Base-by-base conservation (phyloP, 2,113 vertebrate genomes). In the Elephantulus edwardii region DNA sequence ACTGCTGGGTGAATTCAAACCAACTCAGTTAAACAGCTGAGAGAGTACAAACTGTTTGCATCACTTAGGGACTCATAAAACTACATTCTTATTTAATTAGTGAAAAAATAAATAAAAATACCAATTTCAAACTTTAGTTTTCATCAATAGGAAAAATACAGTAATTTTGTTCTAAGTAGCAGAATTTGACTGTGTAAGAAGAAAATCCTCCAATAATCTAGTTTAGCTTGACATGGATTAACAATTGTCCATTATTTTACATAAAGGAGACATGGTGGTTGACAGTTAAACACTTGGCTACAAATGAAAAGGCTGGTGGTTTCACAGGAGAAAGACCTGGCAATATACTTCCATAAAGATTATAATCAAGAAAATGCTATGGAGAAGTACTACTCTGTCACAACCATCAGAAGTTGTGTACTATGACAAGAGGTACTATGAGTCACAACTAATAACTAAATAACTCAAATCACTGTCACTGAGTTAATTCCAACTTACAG, bases 21-120 rank as follows among this genome's bases (percentile, higher is more conserved):
- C 9, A 33, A 10, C 33, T 62, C 30, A 62, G 30, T 62, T 33
- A 62, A n/a, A 14, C 58, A 33, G 58, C 33, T 5, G 5, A 62
- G n/a, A n/a, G n/a, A n/a, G 58, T 33, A 14, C 58, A 62, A 62
- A 62, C 58, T 14, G 9, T 58, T 5, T 58, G 28, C 12, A 62
- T 13, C 58, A 62, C 58, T 30, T 6, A 62, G 30, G 58, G 28
- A 62, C 10, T 26, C 58, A 62, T 83, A 52, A 79, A 44, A 58
- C 62, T 54, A 19, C n/a, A 81, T 60, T 48, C 70, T 40, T 13
- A 48, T 1, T 74, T 79, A 88, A 62, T 40, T 75, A 78, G 14
- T 88, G 33, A 90, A 13, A 71, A 46, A 70, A 86, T 92, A 78
- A 48, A 78, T 52, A 64, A 80, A 72, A 86, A 35, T 7, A 86